phyloP scores from a whole-genome alignment of 2,888 invertebrate species.

The Drosophila rellima region DNA sequence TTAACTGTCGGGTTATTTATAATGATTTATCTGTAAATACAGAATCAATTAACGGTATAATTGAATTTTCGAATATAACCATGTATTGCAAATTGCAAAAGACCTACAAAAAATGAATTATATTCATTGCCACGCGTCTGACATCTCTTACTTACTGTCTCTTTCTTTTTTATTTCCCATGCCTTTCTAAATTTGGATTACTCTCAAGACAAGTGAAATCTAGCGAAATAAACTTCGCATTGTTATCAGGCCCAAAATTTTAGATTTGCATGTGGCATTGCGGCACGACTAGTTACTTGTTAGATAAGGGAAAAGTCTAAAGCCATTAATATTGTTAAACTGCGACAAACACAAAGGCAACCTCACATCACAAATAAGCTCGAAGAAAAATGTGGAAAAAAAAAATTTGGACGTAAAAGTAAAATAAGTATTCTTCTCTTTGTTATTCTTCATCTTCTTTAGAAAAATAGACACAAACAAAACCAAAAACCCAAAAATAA shows the following conservation, averaged over 20 bases:
- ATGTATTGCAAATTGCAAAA: too few relatives aligned
- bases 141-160: not conserved
- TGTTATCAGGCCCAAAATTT: slow-evolving; percentile 49
- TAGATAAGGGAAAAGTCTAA: slow-evolving; percentile 43
- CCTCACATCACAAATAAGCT: slow-evolving; percentile 30
- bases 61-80: too few relatives aligned
- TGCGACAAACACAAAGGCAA: slow-evolving; percentile 1
- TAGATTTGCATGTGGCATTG: slow-evolving; percentile 54
- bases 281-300: slow-evolving; percentile 31
- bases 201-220: slow-evolving; percentile 33
- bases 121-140: not conserved
- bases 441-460: slow-evolving; percentile 47
- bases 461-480: slow-evolving; percentile 16
- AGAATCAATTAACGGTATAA: too few relatives aligned
- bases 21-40: too few relatives aligned
- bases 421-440: slow-evolving; percentile 34
- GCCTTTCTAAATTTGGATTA: not conserved
- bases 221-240: slow-evolving; percentile 45
- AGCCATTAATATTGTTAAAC: slow-evolving; percentile 1
- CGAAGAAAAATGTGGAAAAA: slow-evolving; percentile 27
- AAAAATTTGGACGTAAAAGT: slow-evolving; percentile 13
- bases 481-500: not conserved
- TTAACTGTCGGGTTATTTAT: too few relatives aligned
- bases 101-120: too few relatives aligned
- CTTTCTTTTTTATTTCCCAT: not conserved